phyloP scores from a whole-genome alignment of 2,797 vertebrate genomes.

The Falco cherrug region DNA sequence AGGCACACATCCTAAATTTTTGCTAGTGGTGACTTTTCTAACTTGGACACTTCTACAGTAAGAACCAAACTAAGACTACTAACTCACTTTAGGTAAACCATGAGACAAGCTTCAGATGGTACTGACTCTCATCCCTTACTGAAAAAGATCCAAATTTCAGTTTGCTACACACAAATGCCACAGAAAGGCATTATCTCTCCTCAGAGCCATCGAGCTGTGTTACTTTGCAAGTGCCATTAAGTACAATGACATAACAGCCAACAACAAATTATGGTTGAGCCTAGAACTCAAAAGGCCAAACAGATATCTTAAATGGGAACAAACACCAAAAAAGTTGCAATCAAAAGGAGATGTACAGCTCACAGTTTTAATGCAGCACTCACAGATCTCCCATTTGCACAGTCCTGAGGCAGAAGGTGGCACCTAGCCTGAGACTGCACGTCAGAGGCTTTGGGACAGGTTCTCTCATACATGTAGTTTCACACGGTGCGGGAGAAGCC shows the following conservation, averaged over 20 bases:
- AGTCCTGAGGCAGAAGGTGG: fast-evolving
- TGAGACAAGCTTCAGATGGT: not conserved
- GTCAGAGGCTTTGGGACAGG: not conserved
- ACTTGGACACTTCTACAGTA: not conserved
- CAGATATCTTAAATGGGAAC: not conserved
- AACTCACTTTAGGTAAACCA: not conserved
- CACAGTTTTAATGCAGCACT: not conserved
- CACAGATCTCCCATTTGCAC: not conserved
- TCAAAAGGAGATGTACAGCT: not conserved
- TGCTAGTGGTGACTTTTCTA: not conserved
- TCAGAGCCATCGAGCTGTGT: not conserved
- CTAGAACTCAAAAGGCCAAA: not conserved
- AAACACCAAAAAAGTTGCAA: not conserved
- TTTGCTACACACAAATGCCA: not conserved
- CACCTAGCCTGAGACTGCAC: not conserved
- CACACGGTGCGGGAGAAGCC: not conserved
- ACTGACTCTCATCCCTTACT: not conserved
- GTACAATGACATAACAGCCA: not conserved
- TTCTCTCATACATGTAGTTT: not conserved
- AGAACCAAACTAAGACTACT: not conserved
- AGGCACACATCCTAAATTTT: not conserved
- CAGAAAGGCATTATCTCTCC: not conserved
- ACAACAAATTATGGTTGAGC: not conserved
- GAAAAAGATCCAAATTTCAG: not conserved
- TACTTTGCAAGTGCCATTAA: not conserved